These are phyloP conservation scores for Euwallacea similis DNA, from an alignment of 1,140 invertebrate genomes.

Conservation along the genomic window DNA sequence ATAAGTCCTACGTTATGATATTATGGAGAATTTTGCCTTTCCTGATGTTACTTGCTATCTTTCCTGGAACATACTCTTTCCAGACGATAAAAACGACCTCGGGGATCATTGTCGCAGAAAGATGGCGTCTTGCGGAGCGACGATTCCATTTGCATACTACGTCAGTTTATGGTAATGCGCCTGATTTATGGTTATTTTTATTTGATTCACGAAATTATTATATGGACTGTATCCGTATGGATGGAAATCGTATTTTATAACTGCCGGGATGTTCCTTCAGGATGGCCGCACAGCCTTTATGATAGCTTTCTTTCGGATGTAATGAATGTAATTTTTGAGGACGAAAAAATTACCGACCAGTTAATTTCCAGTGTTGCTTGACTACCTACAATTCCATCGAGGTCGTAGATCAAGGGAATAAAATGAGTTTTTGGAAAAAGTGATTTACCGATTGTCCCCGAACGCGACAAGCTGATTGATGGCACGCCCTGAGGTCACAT, in stretches of 20 bases:
- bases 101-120: slow-evolving; percentile 39
- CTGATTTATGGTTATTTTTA: slow-evolving; percentile 56
- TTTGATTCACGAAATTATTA: slow-evolving; percentile 56
- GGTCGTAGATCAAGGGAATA: not conserved
- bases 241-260: slow-evolving; percentile 56
- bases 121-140: slow-evolving; percentile 48
- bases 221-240: slow-evolving; percentile 57
- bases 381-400: not conserved
- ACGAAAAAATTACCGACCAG: too few species aligned
- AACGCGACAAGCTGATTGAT: slow-evolving; percentile 33
- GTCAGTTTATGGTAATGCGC: slow-evolving; percentile 52
- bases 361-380: too few species aligned
- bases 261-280: slow-evolving; percentile 36
- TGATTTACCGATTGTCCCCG: slow-evolving; percentile 34
- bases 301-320: too few species aligned
- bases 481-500: slow-evolving; percentile 29
- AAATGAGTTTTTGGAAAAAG: slow-evolving; percentile 22
- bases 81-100: slow-evolving; percentile 29
- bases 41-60: slow-evolving; percentile 5
- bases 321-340: too few species aligned
- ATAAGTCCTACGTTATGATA: too few species aligned
- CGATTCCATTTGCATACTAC: slow-evolving; percentile 51
- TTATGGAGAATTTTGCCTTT: too few species aligned
- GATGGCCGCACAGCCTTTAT: not conserved
- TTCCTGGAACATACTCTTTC: slow-evolving; percentile 25